Percentiles rank a stretch among this genome's conserved stretches.
Conservation (phyloP, 2,888 invertebrate species). For the Pachliopta kotzebuea region DNA sequence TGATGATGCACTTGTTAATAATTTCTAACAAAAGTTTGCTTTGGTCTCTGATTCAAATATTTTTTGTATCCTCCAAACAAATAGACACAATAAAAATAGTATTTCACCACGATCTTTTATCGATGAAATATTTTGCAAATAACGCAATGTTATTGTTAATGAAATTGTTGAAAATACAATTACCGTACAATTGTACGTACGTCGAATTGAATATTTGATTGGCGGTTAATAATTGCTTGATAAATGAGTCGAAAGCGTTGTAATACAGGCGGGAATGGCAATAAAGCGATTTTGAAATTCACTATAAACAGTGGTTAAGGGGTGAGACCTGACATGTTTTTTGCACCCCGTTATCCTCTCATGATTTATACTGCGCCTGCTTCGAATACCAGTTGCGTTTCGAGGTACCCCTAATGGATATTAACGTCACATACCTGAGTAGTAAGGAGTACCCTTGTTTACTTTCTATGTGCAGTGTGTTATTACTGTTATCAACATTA, state of each 20-base stretch:
- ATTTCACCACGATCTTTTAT: neutral
- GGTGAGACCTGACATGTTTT: constrained; percentile 58
- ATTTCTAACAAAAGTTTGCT: no score
- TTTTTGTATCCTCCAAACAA: neutral
- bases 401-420: constrained; percentile 76
- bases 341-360: constrained; percentile 66
- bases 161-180: constrained; percentile 21
- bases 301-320: constrained; percentile 68
- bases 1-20: no score
- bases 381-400: constrained; percentile 60
- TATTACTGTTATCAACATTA: no score
- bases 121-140: neutral
- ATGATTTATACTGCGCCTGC: constrained; percentile 75
- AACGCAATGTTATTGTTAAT: constrained; percentile 5
- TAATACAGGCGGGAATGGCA: constrained; percentile 51
- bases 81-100: neutral
- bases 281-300: constrained; percentile 57
- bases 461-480: constrained; percentile 22
- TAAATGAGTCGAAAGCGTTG: constrained; percentile 31
- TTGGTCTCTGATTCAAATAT: no score
- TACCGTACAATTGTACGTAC: constrained; percentile 17
- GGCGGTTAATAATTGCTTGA: constrained; percentile 28
- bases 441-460: constrained; percentile 54
- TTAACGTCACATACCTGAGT: constrained; percentile 68
- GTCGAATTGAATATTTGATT: constrained; percentile 33